Percentiles rank a stretch among this genome's conserved stretches.
phyloP scores from a whole-genome alignment of 2,797 vertebrate species.

The Catharus ustulatus region DNA sequence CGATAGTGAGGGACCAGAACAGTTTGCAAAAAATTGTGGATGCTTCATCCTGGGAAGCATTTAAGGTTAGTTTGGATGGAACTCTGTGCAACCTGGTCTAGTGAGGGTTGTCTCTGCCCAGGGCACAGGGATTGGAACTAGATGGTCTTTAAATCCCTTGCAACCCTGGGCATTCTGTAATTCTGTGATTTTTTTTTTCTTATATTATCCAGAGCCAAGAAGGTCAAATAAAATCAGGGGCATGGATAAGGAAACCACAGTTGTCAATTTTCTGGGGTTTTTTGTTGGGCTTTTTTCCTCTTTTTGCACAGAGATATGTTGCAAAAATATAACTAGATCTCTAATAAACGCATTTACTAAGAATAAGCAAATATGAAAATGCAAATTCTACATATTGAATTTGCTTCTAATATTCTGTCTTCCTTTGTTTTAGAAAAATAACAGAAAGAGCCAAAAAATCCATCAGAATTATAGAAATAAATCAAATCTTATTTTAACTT shows the following conservation, averaged over 20 bases:
- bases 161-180: not conserved
- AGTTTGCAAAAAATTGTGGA: not conserved
- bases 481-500: not conserved
- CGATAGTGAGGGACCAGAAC: not conserved
- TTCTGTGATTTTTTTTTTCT: not conserved
- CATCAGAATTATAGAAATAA: not conserved
- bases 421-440: not conserved
- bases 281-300: accelerated
- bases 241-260: not conserved
- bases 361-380: not conserved
- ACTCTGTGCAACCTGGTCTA: not conserved
- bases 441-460: not conserved
- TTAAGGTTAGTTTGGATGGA: not conserved
- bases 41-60: accelerated
- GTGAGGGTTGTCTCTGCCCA: not conserved
- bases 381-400: not conserved
- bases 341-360: not conserved
- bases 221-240: not conserved
- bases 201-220: not conserved
- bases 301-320: not conserved
- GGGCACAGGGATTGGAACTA: not conserved
- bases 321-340: not conserved
- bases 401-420: not conserved
- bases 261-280: accelerated
- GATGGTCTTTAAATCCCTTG: not conserved